Conservation (phyloP, 2,888 invertebrate genomes). For the Sipha maydis region DNA sequence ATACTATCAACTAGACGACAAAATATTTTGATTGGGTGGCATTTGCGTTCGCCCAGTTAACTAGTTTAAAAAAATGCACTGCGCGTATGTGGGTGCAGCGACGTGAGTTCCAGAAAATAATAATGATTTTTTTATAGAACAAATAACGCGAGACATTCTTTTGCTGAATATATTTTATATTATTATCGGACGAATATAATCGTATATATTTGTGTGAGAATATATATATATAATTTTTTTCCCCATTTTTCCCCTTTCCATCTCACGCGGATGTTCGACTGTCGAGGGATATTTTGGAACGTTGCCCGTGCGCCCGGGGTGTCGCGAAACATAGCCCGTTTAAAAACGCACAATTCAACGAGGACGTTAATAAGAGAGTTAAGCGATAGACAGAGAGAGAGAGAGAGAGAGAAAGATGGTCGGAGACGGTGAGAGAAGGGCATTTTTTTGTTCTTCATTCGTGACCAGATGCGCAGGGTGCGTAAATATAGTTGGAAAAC, state of each 20-base stretch:
- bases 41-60: no score
- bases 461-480: background rate
- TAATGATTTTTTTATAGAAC: background rate
- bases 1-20: no score
- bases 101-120: background rate
- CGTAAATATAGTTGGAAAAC: background rate
- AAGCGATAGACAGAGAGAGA: background rate
- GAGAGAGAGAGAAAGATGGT: no score
- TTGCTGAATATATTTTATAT: background rate
- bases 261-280: slow-evolving; percentile 26
- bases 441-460: slow-evolving; percentile 10
- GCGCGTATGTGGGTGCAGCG: background rate
- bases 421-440: background rate
- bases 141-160: slow-evolving; percentile 8
- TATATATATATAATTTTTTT: slow-evolving; percentile 12
- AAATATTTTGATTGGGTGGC: no score
- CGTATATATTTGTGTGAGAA: background rate
- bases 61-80: no score
- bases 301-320: slow-evolving; percentile 16
- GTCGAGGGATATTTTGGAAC: slow-evolving; percentile 51
- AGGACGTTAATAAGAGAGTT: slow-evolving; percentile 27
- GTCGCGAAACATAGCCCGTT: slow-evolving; percentile 35
- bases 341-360: slow-evolving; percentile 56
- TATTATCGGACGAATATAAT: slow-evolving; percentile 25
- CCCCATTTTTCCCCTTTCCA: slow-evolving; percentile 15